Evolutionary conservation across 2,113 vertebrate genomes (phyloP), one percentile per base, ranked within the genome.

Genomic region (Lophochroa leadbeateri): DNA sequence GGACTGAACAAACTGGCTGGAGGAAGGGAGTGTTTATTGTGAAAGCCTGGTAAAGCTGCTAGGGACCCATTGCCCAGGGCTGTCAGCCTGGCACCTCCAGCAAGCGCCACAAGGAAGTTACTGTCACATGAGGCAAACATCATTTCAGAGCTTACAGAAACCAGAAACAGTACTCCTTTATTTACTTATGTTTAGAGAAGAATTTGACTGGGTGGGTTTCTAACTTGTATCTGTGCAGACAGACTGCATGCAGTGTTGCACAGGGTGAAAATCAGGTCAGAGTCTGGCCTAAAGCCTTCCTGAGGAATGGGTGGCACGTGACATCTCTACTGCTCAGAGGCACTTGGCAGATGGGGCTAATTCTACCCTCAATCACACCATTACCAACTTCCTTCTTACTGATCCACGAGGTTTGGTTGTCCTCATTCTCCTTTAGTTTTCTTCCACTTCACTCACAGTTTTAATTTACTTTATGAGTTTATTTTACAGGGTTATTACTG

Each of bases 191-290:
- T 53, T 84, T 76, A 76, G 39, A 58, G 57, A 58, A 58, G 13
- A 24, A 58, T 58, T 24, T 58, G 33, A n/a, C 20, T 58, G 57
- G 33, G 57, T 35, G 57, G n/a, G 57, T 58, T 58, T 58, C 57
- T 61, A 57, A 49, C 47, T 67, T n/a, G 13, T 44, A 17, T 37
- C 72, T 43, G 37, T 27, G 61, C 69, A 87, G 64, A 52, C 27
- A 90, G 64, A 47, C 63, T 75, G 65, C 69, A 77, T 29, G 58
- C 63, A 81, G 58, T 2, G 0, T 17, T 82, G 52, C 74, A n/a
- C 31, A 60, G 58, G 91, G 90, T 96, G 82, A 92, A 93, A 74
- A 76, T 31, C 58, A 82, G 93, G 91, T 91, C 93, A 94, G 81
- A 71, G 52, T 29, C 77, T 87, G 77, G 91, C 77, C 83, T 86